A percentile compares a stretch with the other conserved stretches of the same genome.
These are phyloP conservation scores for Eubucco bourcierii DNA, from an alignment of 2,113 vertebrate species.

Conservation along the genomic window DNA sequence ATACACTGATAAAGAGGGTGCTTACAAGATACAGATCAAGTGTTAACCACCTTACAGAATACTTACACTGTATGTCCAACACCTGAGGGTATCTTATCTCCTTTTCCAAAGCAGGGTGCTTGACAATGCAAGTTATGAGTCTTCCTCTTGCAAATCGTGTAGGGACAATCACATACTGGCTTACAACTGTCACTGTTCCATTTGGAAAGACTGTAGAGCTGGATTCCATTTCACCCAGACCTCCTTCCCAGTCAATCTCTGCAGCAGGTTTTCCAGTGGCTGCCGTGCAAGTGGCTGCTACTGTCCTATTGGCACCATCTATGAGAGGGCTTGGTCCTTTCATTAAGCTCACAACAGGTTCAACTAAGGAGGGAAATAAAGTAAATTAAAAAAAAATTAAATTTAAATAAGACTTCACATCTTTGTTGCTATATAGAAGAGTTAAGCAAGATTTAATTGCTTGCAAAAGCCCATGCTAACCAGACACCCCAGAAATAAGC, in stretches of 20 bases:
- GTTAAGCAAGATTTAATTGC: neutral
- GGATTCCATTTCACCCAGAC: conserved; percentile 82
- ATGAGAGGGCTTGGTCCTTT: conserved; percentile 84
- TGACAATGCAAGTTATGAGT: conserved; percentile 89
- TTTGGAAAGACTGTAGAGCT: conserved; percentile 81
- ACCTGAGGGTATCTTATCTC: conserved; percentile 85
- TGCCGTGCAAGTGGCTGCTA: conserved; percentile 92
- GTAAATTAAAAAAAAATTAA: neutral
- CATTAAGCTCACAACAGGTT: conserved; percentile 90
- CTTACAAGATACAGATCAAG: neutral
- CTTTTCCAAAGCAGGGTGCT: conserved; percentile 88
- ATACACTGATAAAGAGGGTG: neutral
- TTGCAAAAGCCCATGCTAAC: neutral
- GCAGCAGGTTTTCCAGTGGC: conserved; percentile 92
- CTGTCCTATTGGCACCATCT: conserved; percentile 85
- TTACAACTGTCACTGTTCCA: conserved; percentile 84
- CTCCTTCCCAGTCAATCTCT: conserved; percentile 89
- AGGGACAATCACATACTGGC: conserved; percentile 85
- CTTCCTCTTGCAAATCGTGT: conserved; percentile 87
- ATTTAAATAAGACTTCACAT: neutral
- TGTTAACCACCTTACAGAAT: neutral
- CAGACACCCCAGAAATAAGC: neutral
- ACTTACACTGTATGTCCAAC: conserved; percentile 95
- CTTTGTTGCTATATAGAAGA: neutral
- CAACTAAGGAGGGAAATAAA: conserved; percentile 75